Conservation (phyloP, 2,888 invertebrate genomes). For the Silvanus unidentatus region DNA sequence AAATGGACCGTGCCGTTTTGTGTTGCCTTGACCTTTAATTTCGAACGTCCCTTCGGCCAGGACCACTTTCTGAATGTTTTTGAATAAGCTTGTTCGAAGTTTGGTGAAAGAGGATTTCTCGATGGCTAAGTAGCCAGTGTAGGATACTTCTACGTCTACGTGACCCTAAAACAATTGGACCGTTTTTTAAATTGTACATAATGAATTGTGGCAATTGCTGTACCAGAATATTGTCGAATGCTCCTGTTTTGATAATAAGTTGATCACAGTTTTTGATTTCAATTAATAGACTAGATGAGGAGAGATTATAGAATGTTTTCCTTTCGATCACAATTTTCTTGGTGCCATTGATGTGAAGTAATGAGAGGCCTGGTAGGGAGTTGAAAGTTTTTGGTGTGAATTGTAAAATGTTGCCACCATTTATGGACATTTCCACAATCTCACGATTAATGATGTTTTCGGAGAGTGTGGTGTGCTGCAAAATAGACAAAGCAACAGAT, state of each 20-base stretch:
- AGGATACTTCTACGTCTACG: slow-evolving; percentile 55
- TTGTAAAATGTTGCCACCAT: slow-evolving; percentile 52
- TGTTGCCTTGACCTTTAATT: slow-evolving; percentile 53
- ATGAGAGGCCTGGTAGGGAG: slow-evolving; percentile 50
- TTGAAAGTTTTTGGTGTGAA: slow-evolving; percentile 55
- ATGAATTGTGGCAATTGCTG: slow-evolving; percentile 3
- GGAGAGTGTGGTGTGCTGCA: too few species aligned
- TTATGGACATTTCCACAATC: slow-evolving; percentile 55
- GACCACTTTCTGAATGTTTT: slow-evolving; percentile 52
- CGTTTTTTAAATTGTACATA: too few species aligned
- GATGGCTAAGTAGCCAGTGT: slow-evolving; percentile 55
- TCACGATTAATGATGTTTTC: slow-evolving; percentile 29
- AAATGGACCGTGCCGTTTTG: slow-evolving; percentile 60
- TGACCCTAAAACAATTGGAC: slow-evolving; percentile 47
- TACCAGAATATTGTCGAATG: slow-evolving; percentile 58
- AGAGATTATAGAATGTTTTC: slow-evolving; percentile 57
- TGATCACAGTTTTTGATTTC: slow-evolving; percentile 56
- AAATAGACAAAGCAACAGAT: too few species aligned
- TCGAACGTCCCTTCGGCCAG: slow-evolving; percentile 59
- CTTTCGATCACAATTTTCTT: slow-evolving; percentile 52
- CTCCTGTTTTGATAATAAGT: slow-evolving; percentile 56
- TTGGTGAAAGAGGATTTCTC: slow-evolving; percentile 62
- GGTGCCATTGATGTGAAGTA: slow-evolving; percentile 52
- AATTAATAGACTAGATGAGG: slow-evolving; percentile 54
- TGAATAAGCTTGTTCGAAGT: slow-evolving; percentile 56